Conservation (phyloP, 2,113 vertebrate species). For the Ictidomys tridecemlineatus region DNA sequence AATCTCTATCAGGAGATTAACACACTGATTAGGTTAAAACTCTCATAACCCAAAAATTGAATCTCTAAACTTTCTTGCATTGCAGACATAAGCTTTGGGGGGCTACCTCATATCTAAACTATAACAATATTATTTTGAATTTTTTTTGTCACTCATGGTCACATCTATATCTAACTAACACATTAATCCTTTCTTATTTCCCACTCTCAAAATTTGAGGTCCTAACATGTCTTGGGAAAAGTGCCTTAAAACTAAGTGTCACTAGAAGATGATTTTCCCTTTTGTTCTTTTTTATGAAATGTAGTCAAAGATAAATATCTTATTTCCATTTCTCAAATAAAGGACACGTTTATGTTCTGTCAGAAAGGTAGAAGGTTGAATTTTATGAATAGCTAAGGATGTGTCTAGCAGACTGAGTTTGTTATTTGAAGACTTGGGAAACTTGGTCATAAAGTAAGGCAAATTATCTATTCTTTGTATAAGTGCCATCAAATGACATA, state of each 20-base stretch:
- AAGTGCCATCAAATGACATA: background rate
- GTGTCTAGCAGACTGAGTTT: conserved; percentile 40
- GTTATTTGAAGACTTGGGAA: conserved; percentile 27
- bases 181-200: background rate
- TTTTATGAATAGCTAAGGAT: conserved; percentile 44
- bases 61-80: too few species aligned
- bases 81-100: too few species aligned
- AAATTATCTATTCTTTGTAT: conserved; percentile 3
- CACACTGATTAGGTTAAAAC: too few species aligned
- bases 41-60: too few species aligned
- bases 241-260: background rate
- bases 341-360: conserved; percentile 55
- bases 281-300: conserved; percentile 11
- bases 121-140: background rate
- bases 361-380: background rate
- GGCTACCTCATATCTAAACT: too few species aligned
- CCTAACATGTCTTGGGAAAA: background rate
- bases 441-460: background rate
- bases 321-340: conserved; percentile 36
- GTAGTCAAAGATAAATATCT: conserved; percentile 5
- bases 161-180: background rate
- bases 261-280: background rate
- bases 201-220: background rate
- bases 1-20: too few species aligned
- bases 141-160: conserved; percentile 18